Evolutionary conservation across 2,797 vertebrate genomes (phyloP), one percentile per base, ranked within the genome.

Genomic region (Muraenolepis orangiensis): DNA sequence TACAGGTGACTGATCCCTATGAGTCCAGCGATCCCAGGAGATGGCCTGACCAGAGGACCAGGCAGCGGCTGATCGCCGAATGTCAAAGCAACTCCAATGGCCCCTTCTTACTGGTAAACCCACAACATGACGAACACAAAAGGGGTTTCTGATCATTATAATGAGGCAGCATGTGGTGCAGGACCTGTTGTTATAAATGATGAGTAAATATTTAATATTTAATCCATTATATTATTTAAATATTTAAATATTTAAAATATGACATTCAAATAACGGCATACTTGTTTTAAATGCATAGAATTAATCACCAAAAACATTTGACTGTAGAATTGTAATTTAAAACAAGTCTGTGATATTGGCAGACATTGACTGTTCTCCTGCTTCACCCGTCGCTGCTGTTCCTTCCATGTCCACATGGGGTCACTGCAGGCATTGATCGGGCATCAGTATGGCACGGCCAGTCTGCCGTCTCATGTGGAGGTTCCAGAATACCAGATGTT

Each of bases 1-100:
- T 77, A 51, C 66, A 95, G 94, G 90, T 93, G 67, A 91, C 95
- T 51, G 94, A 95, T 78, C 93, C 92, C 0, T 94, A 92, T 79
- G 93, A 95, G 82, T 93, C 91, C 42, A 78, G 83, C 36, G 89
- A 93, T 75, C 82, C 85, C 6, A 78, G 78, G 20, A 74, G 76
- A 4, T 91, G 92, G 90, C 92, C 90, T 0, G 87, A 91, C 79
- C 88, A 89, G 73, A 73, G 83, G 81, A 88, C 76, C 67, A 91
- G 93, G 74, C 83, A 86, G 78, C 85, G 89, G 72, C 86, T 95
- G 69, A 89, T 95, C 38, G 77, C 89, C 72, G 90, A 93, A 71
- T 95, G 94, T 84, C 87, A 91, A 73, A 76, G 81, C 57, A 92
- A 74, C 74, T 94, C 94, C 0, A 77, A 82, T 5, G 94, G 94